phyloP scores from a whole-genome alignment of 2,797 vertebrate genomes.

The Sebastes cheni region DNA sequence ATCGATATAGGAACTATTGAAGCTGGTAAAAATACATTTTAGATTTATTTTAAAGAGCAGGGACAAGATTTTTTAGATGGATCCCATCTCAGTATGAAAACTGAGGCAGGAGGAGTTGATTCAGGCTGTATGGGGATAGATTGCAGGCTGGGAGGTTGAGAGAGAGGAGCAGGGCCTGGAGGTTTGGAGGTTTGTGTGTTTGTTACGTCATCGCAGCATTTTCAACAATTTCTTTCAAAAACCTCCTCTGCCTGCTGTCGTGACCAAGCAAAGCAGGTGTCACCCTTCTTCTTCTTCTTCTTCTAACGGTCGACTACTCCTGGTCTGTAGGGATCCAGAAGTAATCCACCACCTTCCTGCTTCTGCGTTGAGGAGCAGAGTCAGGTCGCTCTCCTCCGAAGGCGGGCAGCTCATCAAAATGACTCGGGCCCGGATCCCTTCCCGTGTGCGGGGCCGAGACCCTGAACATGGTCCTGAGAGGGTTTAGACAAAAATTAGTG shows the following conservation, averaged over 20 bases:
- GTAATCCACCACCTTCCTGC: constrained; percentile 83
- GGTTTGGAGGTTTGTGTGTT: no score
- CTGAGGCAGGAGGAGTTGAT: background rate
- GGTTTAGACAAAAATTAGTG: accelerated
- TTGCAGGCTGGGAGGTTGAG: no score
- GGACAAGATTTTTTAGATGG: background rate
- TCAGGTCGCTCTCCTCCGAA: constrained; percentile 63
- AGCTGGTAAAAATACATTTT: no score
- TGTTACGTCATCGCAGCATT: no score
- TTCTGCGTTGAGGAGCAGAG: constrained; percentile 55
- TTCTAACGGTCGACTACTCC: constrained; percentile 34
- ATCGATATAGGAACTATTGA: no score
- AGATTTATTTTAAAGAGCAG: background rate
- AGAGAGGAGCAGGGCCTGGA: no score
- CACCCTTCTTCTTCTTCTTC: background rate
- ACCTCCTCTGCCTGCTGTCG: no score
- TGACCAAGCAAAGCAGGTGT: no score
- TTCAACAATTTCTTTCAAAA: no score
- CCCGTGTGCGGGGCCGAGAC: constrained; percentile 68
- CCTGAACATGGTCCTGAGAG: constrained; percentile 71
- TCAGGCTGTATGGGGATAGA: no score
- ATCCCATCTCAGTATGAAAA: background rate
- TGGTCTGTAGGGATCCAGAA: constrained; percentile 86
- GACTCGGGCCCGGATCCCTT: constrained; percentile 60
- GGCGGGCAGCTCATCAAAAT: constrained; percentile 78